Conservation (phyloP, 2,113 vertebrate species). For the Bothrops jararaca region DNA sequence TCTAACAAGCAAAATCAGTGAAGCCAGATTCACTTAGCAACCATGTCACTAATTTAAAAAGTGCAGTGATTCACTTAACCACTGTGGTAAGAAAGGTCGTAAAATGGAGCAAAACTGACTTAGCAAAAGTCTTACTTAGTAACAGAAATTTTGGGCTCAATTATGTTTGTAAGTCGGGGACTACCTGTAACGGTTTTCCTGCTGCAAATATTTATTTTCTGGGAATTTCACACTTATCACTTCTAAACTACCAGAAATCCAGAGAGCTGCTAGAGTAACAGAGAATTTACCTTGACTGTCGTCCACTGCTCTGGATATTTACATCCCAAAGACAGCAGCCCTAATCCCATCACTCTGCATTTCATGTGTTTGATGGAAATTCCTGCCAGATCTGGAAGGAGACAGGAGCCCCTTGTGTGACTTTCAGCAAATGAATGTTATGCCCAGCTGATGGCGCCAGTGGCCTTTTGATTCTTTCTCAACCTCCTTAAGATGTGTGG, state of each 20-base stretch:
- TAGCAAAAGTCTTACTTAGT: too few species aligned
- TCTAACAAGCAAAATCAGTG: too few species aligned
- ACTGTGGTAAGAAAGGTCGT: too few species aligned
- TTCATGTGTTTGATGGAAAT: not conserved
- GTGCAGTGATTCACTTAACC: too few species aligned
- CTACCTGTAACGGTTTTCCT: not conserved
- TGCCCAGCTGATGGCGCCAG: not conserved
- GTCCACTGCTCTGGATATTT: not conserved
- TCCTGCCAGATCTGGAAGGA: not conserved
- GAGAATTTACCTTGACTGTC: too few species aligned
- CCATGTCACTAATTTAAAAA: too few species aligned
- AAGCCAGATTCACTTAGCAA: too few species aligned
- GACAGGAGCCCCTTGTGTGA: not conserved
- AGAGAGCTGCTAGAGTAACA: not conserved
- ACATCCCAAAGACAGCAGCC: not conserved
- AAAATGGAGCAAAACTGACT: too few species aligned
- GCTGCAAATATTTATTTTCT: not conserved
- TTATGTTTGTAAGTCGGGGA: too few species aligned
- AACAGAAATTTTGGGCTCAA: too few species aligned
- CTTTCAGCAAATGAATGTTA: not conserved
- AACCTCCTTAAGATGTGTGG: not conserved
- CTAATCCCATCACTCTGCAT: not conserved
- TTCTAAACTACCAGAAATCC: not conserved
- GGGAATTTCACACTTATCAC: not conserved
- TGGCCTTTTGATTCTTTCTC: not conserved